A percentile compares a stretch with the other conserved stretches of the same genome.
Evolutionary conservation across 2,888 invertebrate species (phyloP).

Genomic region (Beris morrisii): DNA sequence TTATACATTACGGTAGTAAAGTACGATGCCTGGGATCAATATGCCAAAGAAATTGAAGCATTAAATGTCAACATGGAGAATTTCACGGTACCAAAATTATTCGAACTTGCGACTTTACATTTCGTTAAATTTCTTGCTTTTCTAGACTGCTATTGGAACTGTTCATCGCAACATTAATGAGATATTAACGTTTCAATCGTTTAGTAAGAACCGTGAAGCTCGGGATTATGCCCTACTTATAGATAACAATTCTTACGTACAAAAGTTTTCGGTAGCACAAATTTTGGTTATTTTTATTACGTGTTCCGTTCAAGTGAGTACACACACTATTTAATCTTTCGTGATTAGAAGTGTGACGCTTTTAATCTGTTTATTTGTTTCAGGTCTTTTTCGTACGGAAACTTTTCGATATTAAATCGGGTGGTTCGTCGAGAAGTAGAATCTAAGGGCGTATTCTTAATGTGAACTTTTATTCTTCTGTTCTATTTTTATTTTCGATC

Average conservation of each 20-base stretch:
- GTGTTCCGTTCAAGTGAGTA: constrained; percentile 68
- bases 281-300: constrained; percentile 80
- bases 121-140: constrained; percentile 24
- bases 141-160: constrained; percentile 69
- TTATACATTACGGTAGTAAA: constrained; percentile 88
- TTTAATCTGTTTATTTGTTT: constrained; percentile 44
- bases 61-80: constrained; percentile 86
- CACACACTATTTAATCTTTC: not conserved
- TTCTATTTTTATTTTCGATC: too few relatives aligned
- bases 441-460: constrained; percentile 44
- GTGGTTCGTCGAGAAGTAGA: constrained; percentile 60
- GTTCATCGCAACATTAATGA: constrained; percentile 85
- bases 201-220: constrained; percentile 76
- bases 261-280: constrained; percentile 86
- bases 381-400: constrained; percentile 89
- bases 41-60: constrained; percentile 84
- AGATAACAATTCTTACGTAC: constrained; percentile 84
- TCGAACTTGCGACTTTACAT: not conserved
- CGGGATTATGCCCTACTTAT: constrained; percentile 78
- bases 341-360: not conserved
- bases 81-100: constrained; percentile 71
- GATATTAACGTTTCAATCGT: constrained; percentile 81
- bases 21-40: constrained; percentile 92
- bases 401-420: constrained; percentile 77
- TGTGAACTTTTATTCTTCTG: not conserved